Base-by-base conservation (phyloP, 2,797 vertebrate species). In the Bucorvus abyssinicus region DNA sequence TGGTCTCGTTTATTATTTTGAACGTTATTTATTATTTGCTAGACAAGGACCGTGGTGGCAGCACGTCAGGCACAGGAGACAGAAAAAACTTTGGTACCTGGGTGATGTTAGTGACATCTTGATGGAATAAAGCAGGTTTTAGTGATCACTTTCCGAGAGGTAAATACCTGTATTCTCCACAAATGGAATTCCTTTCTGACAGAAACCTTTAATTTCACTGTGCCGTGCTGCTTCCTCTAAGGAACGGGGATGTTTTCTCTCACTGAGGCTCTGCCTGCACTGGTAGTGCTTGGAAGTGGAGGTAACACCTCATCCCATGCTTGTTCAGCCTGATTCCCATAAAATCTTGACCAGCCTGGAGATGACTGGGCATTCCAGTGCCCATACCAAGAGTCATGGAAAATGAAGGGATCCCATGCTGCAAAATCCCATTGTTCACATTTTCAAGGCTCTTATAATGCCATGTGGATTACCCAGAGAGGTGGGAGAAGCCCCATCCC, bases 361-460 rank as follows among this genome's bases (percentile, higher is more conserved):
- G 52, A 9, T 15, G 13, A 24, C 34, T 21, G 76, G 11, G 12
- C 61, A n/a, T n/a, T 65, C 57, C 13, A 4, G 45, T 38, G 34
- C 21, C 55, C 14, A 3, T 17, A 30, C 12, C 10, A 23, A 36
- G 29, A 42, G 9, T 17, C 16, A 20, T 1, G 17, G 82, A 61
- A 94, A 94, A 89, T 44, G 73, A 87, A 90, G 76, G 83, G 61
- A 84, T 52, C 77, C 32, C 32, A 4, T 40, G 57, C 67, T 95
- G 92, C 84, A 84, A 84, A 95, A 52, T 50, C 55, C 63, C 9
- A 2, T 8, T 10, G 18, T 45, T 34, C 11, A 9, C 2, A 0
- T 49, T 78, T 56, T 40, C 14, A 19, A 42, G 56, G 52, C 17
- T 56, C 3, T 0, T 32, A 2, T 63, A 40, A 45, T 0, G 3